phyloP scores from a whole-genome alignment of 2,888 invertebrate species.

The Sphaeridia pumilis region DNA sequence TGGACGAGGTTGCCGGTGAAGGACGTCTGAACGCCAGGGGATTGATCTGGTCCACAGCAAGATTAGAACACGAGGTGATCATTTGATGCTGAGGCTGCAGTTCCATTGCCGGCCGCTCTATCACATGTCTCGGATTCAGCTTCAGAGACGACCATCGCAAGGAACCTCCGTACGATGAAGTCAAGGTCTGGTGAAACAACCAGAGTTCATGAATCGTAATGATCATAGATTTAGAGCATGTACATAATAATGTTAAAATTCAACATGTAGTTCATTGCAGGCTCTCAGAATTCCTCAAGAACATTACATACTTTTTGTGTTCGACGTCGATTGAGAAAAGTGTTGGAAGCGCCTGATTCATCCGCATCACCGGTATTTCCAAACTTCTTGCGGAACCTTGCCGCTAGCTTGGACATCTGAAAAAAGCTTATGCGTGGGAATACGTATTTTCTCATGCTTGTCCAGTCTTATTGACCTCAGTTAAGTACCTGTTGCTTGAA shows the following conservation, averaged over 20 bases:
- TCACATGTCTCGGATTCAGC: neutral
- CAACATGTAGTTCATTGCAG: neutral
- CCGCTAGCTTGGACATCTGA: conserved; percentile 29
- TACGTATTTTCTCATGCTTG: too few relatives aligned
- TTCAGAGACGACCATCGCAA: conserved; percentile 11
- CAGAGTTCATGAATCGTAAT: neutral
- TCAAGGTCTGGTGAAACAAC: conserved; percentile 14
- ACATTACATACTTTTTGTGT: conserved; percentile 22
- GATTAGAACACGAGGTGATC: too few relatives aligned
- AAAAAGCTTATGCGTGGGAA: too few relatives aligned
- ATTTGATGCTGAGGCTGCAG: too few relatives aligned
- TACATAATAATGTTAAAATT: neutral
- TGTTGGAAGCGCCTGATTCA: conserved; percentile 26
- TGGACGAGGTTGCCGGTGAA: too few relatives aligned
- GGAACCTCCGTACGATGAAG: conserved; percentile 16
- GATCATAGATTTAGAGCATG: neutral
- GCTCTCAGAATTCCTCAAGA: neutral
- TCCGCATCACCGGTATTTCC: conserved; percentile 23
- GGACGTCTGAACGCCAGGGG: too few relatives aligned
- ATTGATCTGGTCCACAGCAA: too few relatives aligned
- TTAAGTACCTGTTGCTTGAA: conserved; percentile 51
- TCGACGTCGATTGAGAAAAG: conserved; percentile 25
- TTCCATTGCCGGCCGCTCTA: neutral
- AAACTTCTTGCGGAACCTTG: conserved; percentile 26
- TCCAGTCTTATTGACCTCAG: too few relatives aligned